Evolutionary conservation across 2,113 vertebrate genomes (phyloP), one percentile per base, ranked within the genome.

Genomic region (Coryphaenoides rupestris): DNA sequence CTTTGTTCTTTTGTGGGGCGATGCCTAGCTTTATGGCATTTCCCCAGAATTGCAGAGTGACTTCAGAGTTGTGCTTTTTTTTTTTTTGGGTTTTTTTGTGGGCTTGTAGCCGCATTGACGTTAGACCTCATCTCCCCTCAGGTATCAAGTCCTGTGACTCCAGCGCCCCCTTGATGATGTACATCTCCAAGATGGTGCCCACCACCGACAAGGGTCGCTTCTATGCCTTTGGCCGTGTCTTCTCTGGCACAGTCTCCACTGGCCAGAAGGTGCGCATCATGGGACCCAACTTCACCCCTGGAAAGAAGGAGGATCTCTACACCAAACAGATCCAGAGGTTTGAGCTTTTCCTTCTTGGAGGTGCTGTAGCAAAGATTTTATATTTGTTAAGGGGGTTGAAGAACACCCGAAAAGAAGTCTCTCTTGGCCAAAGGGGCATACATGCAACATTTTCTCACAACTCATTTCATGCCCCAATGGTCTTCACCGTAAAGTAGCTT

Each of bases 101-200:
- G 15, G 16, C n/a, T 17, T 52, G 33, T 40, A 40, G 49, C 49
- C 14, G 49, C 5, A 5, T 22, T 55, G 21, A 55, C 21, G 19
- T 2, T 21, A 55, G 14, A 15, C 54, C 12, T 13, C 10, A 53
- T 59, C 1, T 17, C 16, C 19, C 28, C 9, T 9, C 62, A 98
- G 96, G 92, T 62, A 96, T 98, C 66, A 98, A 98, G 89, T 96
- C 92, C 89, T 98, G 96, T 68, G 95, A 98, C 71, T 84, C 96
- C 61, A 97, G 96, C 80, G 96, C 82, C 1, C 96, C 95, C 0
- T 83, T 98, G 21, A 98, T 98, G 95, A 95, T 98, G 93, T 98
- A 98, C 89, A 97, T 98, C 77, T 98, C 96, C n/a, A 98, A 98
- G 86, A 98, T 98, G 96, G 96, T 98, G 72, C 96, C 96, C 53